Conservation (phyloP, 2,888 invertebrate genomes). For the Xestia xanthographa region DNA sequence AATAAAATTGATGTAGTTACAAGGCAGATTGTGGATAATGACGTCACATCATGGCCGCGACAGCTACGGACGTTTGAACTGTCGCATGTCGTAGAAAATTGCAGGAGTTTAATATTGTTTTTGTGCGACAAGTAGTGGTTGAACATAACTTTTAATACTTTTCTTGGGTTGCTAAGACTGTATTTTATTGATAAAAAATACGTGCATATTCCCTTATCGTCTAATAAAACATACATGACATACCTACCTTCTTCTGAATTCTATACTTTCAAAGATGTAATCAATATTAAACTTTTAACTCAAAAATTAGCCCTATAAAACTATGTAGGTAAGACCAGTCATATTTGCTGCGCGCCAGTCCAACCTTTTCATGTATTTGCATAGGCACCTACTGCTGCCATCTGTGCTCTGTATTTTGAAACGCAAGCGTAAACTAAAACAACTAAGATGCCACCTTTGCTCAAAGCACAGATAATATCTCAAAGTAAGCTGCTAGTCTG, state of each 20-base stretch:
- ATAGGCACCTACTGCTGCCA: constrained; percentile 6
- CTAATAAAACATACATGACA: not conserved
- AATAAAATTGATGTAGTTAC: too few relatives aligned
- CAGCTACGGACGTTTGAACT: too few relatives aligned
- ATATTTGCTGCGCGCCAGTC: not conserved
- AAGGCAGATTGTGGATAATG: too few relatives aligned
- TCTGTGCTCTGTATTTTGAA: constrained; percentile 9
- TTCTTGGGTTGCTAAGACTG: too few relatives aligned
- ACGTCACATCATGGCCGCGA: too few relatives aligned
- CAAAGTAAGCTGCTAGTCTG: not conserved
- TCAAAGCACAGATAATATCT: too few relatives aligned
- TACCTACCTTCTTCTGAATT: not conserved
- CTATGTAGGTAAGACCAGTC: not conserved
- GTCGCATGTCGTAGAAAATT: too few relatives aligned
- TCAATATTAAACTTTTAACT: not conserved
- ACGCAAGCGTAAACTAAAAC: not conserved
- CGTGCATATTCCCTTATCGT: too few relatives aligned
- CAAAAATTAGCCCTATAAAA: not conserved
- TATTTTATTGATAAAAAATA: too few relatives aligned
- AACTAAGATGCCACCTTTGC: not conserved
- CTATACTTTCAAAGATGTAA: not conserved
- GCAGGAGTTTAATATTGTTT: too few relatives aligned
- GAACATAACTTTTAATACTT: too few relatives aligned
- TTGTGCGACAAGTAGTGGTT: too few relatives aligned
- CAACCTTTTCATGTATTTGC: not conserved